Conservation (phyloP, 2,888 invertebrate species). For the Chrysolina oricalcia region DNA sequence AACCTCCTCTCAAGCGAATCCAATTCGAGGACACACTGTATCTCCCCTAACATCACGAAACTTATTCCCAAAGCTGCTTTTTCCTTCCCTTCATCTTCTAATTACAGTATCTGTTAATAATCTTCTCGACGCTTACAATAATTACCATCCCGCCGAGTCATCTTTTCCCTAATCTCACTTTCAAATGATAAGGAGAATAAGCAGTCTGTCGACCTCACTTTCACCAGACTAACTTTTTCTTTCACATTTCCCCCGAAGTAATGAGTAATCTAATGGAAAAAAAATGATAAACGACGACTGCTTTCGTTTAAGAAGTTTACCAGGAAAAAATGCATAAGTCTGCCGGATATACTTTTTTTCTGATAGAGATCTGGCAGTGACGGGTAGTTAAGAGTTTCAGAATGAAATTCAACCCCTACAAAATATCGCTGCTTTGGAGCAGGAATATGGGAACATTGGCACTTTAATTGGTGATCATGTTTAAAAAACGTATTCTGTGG, state of each 20-base stretch:
- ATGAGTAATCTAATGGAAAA: constrained; percentile 16
- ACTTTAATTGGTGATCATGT: too few relatives aligned
- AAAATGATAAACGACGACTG: constrained; percentile 12
- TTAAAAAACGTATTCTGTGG: too few relatives aligned
- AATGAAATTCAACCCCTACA: too few relatives aligned
- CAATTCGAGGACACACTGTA: not conserved
- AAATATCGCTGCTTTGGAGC: too few relatives aligned
- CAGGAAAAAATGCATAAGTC: constrained; percentile 3
- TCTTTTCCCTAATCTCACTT: constrained; percentile 13
- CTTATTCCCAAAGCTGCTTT: not conserved
- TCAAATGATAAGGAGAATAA: constrained; percentile 14
- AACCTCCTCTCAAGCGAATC: not conserved
- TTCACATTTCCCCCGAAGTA: constrained; percentile 1
- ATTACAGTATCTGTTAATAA: constrained; percentile 17
- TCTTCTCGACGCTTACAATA: constrained; percentile 15
- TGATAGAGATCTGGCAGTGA: not conserved
- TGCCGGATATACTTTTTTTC: constrained; percentile 3
- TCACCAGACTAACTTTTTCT: constrained; percentile 21
- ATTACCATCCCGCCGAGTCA: constrained; percentile 16
- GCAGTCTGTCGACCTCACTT: constrained; percentile 31
- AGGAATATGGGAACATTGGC: too few relatives aligned
- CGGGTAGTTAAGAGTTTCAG: not conserved
- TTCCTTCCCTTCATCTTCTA: constrained; percentile 10
- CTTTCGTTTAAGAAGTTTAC: constrained; percentile 5
- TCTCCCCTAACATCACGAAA: not conserved